These are phyloP conservation scores for Drosophila dunni DNA, from an alignment of 1,140 invertebrate genomes.

Conservation along the genomic window DNA sequence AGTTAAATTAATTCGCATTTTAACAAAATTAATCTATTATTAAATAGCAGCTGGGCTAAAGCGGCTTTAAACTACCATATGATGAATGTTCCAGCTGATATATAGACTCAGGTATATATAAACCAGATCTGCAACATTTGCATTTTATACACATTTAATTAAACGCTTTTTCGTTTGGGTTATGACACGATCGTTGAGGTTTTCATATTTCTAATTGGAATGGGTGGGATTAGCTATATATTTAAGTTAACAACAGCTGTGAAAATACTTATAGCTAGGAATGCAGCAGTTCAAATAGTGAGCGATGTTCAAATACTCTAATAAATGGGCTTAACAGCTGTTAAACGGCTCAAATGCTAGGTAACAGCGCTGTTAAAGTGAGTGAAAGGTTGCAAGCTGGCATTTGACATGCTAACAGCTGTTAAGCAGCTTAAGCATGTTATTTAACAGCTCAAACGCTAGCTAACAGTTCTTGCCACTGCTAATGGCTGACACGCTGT, in stretches of 20 bases:
- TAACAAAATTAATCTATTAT: constrained; percentile 29
- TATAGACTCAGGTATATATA: constrained; percentile 8
- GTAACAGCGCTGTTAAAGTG: neutral
- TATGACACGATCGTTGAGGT: constrained; percentile 26
- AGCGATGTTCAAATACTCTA: neutral
- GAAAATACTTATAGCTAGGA: constrained; percentile 11
- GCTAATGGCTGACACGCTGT: no score
- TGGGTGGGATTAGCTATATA: neutral
- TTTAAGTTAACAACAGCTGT: neutral
- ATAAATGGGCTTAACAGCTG: neutral
- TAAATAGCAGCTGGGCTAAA: constrained; percentile 7
- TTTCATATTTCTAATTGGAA: constrained; percentile 11
- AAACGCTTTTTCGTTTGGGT: constrained; percentile 12
- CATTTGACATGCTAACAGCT: no score
- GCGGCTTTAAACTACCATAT: constrained; percentile 7
- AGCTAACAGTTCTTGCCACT: neutral
- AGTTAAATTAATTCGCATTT: neutral
- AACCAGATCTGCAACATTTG: constrained; percentile 13
- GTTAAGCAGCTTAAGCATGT: no score
- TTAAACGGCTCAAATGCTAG: neutral
- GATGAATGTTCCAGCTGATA: constrained; percentile 3
- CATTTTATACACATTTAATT: constrained; percentile 1
- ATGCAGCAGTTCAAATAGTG: neutral
- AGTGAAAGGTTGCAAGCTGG: no score
- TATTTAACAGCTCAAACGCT: neutral